Conservation (phyloP, 2,888 invertebrate genomes). For the Dynastes hyllus region DNA sequence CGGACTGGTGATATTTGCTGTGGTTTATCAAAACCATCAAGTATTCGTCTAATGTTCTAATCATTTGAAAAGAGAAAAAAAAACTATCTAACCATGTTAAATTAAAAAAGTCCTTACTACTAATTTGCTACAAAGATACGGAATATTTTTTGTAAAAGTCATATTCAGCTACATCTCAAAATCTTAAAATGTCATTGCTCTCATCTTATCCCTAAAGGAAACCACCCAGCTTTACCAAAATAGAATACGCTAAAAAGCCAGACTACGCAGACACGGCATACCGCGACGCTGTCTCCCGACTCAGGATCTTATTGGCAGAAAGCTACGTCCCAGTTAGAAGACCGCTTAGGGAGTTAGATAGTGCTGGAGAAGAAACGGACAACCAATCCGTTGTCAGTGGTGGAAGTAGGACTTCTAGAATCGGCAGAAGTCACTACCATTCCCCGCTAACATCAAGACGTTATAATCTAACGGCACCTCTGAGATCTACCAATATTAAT, state of each 20-base stretch:
- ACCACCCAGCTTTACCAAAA: constrained; percentile 51
- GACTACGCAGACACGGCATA: constrained; percentile 91
- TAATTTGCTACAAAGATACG: too few relatives aligned
- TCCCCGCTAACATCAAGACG: constrained; percentile 39
- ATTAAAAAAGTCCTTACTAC: too few relatives aligned
- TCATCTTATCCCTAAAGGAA: background rate
- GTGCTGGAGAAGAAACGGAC: constrained; percentile 77
- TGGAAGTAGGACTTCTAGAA: constrained; percentile 59
- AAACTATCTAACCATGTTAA: too few relatives aligned
- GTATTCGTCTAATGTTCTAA: too few relatives aligned
- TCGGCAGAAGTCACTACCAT: constrained; percentile 55
- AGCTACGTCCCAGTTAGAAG: constrained; percentile 76
- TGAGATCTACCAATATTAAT: constrained; percentile 26
- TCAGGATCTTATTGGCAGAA: constrained; percentile 85
- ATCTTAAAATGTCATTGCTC: background rate
- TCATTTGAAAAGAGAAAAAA: too few relatives aligned
- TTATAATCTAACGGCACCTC: constrained; percentile 37
- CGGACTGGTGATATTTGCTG: too few relatives aligned
- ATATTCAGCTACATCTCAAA: too few relatives aligned
- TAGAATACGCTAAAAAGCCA: constrained; percentile 58
- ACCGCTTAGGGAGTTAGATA: constrained; percentile 68
- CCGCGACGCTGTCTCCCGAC: constrained; percentile 86
- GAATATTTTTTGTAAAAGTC: too few relatives aligned
- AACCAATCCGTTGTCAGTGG: constrained; percentile 72
- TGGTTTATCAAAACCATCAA: too few relatives aligned